These are phyloP conservation scores for Drosophila kepulauana DNA, from an alignment of 1,140 invertebrate species.

Conservation along the genomic window DNA sequence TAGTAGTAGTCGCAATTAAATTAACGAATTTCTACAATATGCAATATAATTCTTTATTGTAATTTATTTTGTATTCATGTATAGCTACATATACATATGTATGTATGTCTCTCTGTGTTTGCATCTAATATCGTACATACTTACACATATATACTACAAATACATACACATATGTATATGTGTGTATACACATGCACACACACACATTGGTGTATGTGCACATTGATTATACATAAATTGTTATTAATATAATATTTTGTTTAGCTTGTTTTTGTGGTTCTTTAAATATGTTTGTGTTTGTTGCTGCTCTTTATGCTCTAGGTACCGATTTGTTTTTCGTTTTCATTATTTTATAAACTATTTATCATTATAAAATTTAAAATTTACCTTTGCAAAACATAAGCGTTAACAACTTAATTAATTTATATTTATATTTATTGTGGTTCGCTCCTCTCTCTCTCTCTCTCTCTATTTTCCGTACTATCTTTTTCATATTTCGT, in stretches of 20 bases:
- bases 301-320: constrained; percentile 79
- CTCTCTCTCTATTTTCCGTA: constrained; percentile 23
- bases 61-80: constrained; percentile 66
- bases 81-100: constrained; percentile 59
- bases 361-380: constrained; percentile 65
- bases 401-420: constrained; percentile 80
- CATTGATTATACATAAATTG: constrained; percentile 59
- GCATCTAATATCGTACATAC: constrained; percentile 29
- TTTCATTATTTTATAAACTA: constrained; percentile 57
- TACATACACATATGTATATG: constrained; percentile 8
- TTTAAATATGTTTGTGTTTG: constrained; percentile 76
- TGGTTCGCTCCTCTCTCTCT: constrained; percentile 4
- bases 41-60: constrained; percentile 83
- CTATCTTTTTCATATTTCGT: constrained; percentile 23
- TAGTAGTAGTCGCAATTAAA: constrained; percentile 16
- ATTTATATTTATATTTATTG: constrained; percentile 37
- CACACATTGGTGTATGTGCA: constrained; percentile 23
- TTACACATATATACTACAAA: constrained; percentile 17
- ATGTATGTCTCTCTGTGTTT: constrained; percentile 29
- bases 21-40: constrained; percentile 62
- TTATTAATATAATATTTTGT: constrained; percentile 70
- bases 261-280: constrained; percentile 71
- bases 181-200: not conserved
- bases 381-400: constrained; percentile 76
- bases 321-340: constrained; percentile 59